phyloP scores from a whole-genome alignment of 1,140 invertebrate species.

The Polypedilum vanderplanki region DNA sequence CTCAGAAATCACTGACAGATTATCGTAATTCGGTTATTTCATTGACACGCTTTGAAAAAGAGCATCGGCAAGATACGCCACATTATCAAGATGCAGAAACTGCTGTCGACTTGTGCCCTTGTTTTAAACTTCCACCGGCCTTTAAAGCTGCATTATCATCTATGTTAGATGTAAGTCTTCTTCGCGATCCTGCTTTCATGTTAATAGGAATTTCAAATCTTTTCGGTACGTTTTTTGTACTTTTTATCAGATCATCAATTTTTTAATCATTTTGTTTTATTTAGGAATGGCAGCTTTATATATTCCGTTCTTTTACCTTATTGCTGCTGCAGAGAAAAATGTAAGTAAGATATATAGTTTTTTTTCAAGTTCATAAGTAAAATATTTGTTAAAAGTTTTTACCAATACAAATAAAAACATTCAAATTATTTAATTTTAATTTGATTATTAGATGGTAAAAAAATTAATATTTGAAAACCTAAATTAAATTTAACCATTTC shows the following conservation, averaged over 20 bases:
- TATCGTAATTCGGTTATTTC: conserved; percentile 79
- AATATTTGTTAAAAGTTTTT: too few relatives aligned
- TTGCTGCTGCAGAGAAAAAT: conserved; percentile 67
- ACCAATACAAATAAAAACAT: too few relatives aligned
- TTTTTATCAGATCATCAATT: conserved; percentile 47
- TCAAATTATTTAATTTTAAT: too few relatives aligned
- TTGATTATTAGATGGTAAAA: too few relatives aligned
- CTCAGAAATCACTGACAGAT: conserved; percentile 82
- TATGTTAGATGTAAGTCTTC: conserved; percentile 87
- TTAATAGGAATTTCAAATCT: conserved; percentile 90
- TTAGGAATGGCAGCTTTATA: conserved; percentile 71
- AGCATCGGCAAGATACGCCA: conserved; percentile 39
- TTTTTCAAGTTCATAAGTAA: too few relatives aligned
- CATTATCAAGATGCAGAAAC: conserved; percentile 55
- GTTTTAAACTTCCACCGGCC: conserved; percentile 67
- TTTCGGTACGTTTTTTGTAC: conserved; percentile 54
- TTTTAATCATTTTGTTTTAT: neutral
- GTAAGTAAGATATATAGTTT: conserved; percentile 49
- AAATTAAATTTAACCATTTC: too few relatives aligned
- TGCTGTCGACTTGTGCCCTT: conserved; percentile 64
- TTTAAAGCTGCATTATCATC: conserved; percentile 76
- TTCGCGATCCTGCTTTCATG: conserved; percentile 87
- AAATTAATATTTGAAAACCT: too few relatives aligned
- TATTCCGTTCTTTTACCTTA: conserved; percentile 90
- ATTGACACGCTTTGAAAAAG: conserved; percentile 57